Evolutionary conservation across 2,888 invertebrate genomes (phyloP).

Genomic region (Melieria omissa): DNA sequence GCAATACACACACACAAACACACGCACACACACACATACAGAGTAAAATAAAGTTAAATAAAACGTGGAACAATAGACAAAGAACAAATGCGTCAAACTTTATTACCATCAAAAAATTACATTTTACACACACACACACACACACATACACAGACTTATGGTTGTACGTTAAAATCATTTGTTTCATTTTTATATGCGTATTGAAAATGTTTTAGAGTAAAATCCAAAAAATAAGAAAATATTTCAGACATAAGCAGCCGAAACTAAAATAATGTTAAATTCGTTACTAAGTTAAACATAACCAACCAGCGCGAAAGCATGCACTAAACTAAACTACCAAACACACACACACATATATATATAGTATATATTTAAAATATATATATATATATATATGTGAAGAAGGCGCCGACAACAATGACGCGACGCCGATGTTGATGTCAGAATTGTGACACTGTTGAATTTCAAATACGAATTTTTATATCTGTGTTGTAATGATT

Average conservation of each 20-base stretch:
- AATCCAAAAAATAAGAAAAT: conserved; percentile 43
- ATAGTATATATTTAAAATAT: conserved; percentile 17
- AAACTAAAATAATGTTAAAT: conserved; percentile 40
- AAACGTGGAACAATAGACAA: conserved; percentile 24
- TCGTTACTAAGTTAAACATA: not conserved
- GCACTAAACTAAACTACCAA: not conserved
- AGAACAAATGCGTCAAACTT: conserved; percentile 17
- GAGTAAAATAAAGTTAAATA: conserved; percentile 31
- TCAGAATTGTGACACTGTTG: too few species aligned
- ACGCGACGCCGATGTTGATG: too few species aligned
- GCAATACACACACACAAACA: conserved; percentile 37
- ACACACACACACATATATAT: conserved; percentile 1
- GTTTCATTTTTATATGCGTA: conserved; percentile 42
- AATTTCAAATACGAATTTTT: too few species aligned
- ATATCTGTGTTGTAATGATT: too few species aligned
- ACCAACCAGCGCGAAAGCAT: not conserved
- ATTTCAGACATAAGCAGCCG: conserved; percentile 43
- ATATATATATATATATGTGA: too few species aligned
- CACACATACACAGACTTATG: conserved; percentile 44
- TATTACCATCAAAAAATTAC: conserved; percentile 28
- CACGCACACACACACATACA: conserved; percentile 37
- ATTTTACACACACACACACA: conserved; percentile 38
- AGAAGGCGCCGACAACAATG: too few species aligned
- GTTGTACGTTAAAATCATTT: conserved; percentile 51
- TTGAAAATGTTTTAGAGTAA: conserved; percentile 7